Percentiles rank a stretch among this genome's conserved stretches.
phyloP scores from a whole-genome alignment of 2,888 invertebrate species.

The Archaeoteleia sp. region DNA sequence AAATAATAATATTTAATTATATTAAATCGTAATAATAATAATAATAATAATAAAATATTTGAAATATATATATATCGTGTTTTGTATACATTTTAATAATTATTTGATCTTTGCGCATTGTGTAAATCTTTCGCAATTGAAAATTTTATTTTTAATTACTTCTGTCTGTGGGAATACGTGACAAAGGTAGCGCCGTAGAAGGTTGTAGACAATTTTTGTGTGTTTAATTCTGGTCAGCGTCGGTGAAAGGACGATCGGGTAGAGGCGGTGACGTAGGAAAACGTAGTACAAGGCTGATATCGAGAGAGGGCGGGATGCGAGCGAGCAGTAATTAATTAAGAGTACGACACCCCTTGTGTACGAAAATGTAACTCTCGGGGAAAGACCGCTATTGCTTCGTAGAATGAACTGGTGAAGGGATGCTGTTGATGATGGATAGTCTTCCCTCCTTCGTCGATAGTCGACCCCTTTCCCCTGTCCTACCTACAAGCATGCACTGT shows the following conservation, averaged over 20 bases:
- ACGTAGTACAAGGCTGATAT: conserved; percentile 34
- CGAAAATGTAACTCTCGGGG: conserved; percentile 58
- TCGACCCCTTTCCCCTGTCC: conserved; percentile 36
- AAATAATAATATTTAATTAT: too few species aligned
- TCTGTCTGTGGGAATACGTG: too few species aligned
- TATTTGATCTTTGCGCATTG: too few species aligned
- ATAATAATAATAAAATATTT: too few species aligned
- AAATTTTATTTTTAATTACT: too few species aligned
- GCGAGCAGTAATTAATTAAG: conserved; percentile 65
- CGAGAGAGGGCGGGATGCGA: conserved; percentile 44
- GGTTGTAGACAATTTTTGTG: too few species aligned
- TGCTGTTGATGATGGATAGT: conserved; percentile 61
- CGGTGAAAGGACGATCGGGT: conserved; percentile 18
- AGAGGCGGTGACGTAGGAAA: conserved; percentile 43
- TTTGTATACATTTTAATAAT: too few species aligned
- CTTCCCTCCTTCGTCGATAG: conserved; percentile 38
- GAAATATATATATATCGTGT: too few species aligned
- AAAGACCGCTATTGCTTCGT: conserved; percentile 59
- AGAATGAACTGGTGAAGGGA: conserved; percentile 57
- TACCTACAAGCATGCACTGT: conserved; percentile 43
- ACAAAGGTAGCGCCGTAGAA: too few species aligned
- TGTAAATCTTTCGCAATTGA: too few species aligned
- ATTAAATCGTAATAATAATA: too few species aligned
- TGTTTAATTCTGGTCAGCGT: too few species aligned
- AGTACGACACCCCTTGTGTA: conserved; percentile 57